Base-by-base conservation (phyloP, 2,888 invertebrate genomes). In the Ichneumon xanthorius region DNA sequence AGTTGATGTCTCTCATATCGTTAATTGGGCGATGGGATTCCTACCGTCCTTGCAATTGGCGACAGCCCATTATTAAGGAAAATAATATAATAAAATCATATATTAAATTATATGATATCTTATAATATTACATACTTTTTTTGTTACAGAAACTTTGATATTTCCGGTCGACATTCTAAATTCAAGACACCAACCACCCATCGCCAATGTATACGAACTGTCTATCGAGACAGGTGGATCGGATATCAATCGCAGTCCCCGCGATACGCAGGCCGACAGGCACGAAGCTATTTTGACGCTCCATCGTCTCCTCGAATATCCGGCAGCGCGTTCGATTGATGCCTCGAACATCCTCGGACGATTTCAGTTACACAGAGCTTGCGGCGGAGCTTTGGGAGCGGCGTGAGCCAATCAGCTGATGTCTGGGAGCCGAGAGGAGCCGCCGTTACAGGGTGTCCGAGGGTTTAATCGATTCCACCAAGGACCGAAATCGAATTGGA, bases 391-490 rank as follows among this genome's bases (percentile, higher is more conserved):
- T 30, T n/a, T n/a, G 5, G 33, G 61, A 63, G 33, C 30, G 16
- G 61, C 61, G 61, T 16, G 30, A 63, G 30, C 30, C 30, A 30
- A 63, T 63, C 16, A 63, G 30, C 61, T 14, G 61, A 63, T 63
- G 6, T 33, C 33, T 16, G 4, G 16, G 7, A 63, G 48, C 22
- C 40, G 37, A 7, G 61, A 5, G 50, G 9, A 22, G 33, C 45
- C 45, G 33, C 14, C 45, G 63, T 48, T 45, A 71, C 45, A 2
- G 50, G 37, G 71, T 53, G 71, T 40, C 37, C 37, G 30, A 80
- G 72, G 33, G 80, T 30, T 55, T 65, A 73, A 67, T 81, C 68
- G 76, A 81, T 76, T 53, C 70, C 30, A 16, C 14, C 33, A 40
- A 76, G 61, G 14, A 50, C 48, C 79, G 22, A n/a, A 37, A 58